These are phyloP conservation scores for Berghia stephanieae DNA, from an alignment of 1,140 invertebrate species.

Conservation along the genomic window DNA sequence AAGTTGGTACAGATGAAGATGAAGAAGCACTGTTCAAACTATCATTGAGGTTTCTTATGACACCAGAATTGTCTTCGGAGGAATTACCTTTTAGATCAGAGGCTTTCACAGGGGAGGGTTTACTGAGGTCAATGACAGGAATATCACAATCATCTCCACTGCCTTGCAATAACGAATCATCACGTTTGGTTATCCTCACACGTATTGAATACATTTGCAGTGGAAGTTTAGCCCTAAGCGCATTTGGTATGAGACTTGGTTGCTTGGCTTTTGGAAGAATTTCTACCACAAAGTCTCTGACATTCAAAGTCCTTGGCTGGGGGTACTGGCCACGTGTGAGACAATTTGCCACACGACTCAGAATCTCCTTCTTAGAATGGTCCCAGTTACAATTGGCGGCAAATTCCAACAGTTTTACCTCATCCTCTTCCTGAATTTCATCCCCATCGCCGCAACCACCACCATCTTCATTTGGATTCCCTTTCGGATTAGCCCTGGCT, in stretches of 20 bases:
- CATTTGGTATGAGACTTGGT: conserved; percentile 55
- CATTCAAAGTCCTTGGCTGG: conserved; percentile 37
- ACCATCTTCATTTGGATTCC: conserved; percentile 16
- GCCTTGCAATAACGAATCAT: too few relatives aligned
- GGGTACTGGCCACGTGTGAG: conserved; percentile 41
- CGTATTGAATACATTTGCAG: conserved; percentile 53
- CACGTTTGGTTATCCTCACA: conserved; percentile 38
- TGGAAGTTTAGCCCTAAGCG: conserved; percentile 53
- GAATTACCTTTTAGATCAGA: conserved; percentile 20
- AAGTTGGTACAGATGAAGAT: too few relatives aligned
- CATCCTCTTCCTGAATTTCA: conserved; percentile 37
- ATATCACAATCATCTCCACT: too few relatives aligned
- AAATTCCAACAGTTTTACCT: conserved; percentile 57
- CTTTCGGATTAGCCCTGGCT: conserved; percentile 40
- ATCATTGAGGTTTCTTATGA: too few relatives aligned
- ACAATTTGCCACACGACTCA: conserved; percentile 49
- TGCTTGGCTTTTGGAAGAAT: conserved; percentile 54
- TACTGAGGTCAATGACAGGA: too few relatives aligned
- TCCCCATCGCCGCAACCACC: conserved; percentile 29
- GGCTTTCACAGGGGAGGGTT: conserved; percentile 9
- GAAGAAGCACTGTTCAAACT: too few relatives aligned
- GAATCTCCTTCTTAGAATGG: conserved; percentile 46
- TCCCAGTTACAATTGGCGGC: conserved; percentile 60
- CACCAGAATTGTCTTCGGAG: not conserved
- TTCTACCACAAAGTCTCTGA: conserved; percentile 49